phyloP scores from a whole-genome alignment of 2,113 vertebrate genomes.

The Cyanoderma ruficeps region DNA sequence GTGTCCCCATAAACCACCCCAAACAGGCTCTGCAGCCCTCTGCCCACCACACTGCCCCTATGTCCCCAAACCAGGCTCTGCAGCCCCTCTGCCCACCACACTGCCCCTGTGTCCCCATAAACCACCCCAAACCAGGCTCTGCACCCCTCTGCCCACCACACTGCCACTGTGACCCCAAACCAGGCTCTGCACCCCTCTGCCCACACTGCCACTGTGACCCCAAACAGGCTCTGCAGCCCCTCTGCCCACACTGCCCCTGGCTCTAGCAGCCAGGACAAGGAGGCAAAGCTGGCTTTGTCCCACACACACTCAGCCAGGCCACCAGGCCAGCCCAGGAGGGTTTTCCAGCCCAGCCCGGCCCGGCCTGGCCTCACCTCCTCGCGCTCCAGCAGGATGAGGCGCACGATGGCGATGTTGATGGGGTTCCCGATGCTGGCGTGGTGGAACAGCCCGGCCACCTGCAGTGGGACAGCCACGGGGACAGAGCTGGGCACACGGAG shows the following conservation, averaged over 20 bases:
- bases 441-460: conserved; percentile 92
- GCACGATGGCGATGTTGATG: conserved; percentile 91
- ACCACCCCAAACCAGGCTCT: too few relatives aligned
- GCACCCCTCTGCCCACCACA: too few relatives aligned
- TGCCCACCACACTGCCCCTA: too few relatives aligned
- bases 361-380: conserved; percentile 83
- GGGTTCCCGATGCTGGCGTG: conserved; percentile 94
- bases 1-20: rapidly evolving
- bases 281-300: background rate
- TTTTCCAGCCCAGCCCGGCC: background rate
- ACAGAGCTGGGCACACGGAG: background rate
- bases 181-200: too few relatives aligned
- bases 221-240: too few relatives aligned
- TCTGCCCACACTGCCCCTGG: rapidly evolving
- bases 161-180: too few relatives aligned
- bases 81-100: too few relatives aligned
- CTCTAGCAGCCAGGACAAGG: background rate
- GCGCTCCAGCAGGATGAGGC: conserved; percentile 88
- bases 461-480: background rate
- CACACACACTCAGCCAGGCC: rapidly evolving
- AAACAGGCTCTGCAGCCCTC: background rate
- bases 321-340: rapidly evolving
- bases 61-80: too few relatives aligned
- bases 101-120: too few relatives aligned
- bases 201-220: too few relatives aligned